Conservation (phyloP, 2,888 invertebrate genomes). For the Monochamus alternatus region DNA sequence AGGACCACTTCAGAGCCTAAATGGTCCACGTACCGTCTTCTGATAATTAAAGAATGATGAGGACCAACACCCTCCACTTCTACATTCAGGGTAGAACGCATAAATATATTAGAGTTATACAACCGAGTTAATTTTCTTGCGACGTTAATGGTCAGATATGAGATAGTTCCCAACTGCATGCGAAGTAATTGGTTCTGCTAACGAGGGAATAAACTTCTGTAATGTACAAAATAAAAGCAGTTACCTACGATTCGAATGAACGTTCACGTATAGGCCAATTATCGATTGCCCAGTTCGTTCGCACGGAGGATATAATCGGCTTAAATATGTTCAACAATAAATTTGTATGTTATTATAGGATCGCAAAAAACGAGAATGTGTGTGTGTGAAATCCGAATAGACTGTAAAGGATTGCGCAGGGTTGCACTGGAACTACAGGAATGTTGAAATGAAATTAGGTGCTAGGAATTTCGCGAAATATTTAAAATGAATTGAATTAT, state of each 20-base stretch:
- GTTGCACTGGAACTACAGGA: too few species aligned
- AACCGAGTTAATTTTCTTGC: neutral
- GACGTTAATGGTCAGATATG: conserved; percentile 6
- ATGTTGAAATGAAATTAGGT: too few species aligned
- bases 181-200: conserved; percentile 5
- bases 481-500: too few species aligned
- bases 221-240: conserved; percentile 4
- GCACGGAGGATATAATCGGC: neutral
- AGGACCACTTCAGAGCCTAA: too few species aligned
- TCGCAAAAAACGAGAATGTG: too few species aligned
- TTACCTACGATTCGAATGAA: conserved; percentile 2
- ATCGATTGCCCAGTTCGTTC: neutral
- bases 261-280: conserved; percentile 2
- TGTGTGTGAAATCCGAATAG: too few species aligned
- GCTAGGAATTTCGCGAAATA: too few species aligned
- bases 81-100: neutral
- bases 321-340: neutral
- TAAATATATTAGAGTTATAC: conserved; percentile 7
- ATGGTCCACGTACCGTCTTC: too few species aligned
- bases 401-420: too few species aligned
- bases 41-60: too few species aligned
- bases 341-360: too few species aligned
- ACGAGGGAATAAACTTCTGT: conserved; percentile 8
- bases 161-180: neutral
- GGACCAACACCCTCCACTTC: neutral